A percentile compares a stretch with the other conserved stretches of the same genome.
These are phyloP conservation scores for Monochamus saltuarius DNA, from an alignment of 1,140 invertebrate species.

Conservation along the genomic window DNA sequence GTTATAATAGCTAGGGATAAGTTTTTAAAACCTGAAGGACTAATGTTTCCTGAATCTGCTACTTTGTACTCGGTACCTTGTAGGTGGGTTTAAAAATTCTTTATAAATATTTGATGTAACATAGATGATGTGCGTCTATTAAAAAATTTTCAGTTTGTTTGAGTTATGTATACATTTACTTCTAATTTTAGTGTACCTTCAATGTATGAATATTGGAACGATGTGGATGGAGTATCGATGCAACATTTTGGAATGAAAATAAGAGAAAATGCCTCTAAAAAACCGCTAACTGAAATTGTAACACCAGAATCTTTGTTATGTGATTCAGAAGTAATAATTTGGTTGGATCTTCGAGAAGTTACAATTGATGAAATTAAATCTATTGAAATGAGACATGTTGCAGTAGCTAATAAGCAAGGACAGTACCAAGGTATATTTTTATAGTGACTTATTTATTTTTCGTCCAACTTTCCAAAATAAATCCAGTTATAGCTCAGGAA, in stretches of 20 bases:
- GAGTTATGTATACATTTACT: background rate
- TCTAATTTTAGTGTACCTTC: constrained; percentile 58
- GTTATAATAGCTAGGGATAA: constrained; percentile 89
- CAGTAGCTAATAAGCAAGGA: constrained; percentile 59
- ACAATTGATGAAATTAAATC: constrained; percentile 54
- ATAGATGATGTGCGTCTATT: constrained; percentile 12
- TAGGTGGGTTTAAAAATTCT: constrained; percentile 48
- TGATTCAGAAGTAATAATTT: constrained; percentile 57
- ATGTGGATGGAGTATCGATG: constrained; percentile 61
- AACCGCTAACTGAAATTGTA: constrained; percentile 55
- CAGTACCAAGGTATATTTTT: constrained; percentile 63
- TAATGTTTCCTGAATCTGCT: constrained; percentile 64
- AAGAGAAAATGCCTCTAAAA: constrained; percentile 54
- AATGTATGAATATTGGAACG: constrained; percentile 62
- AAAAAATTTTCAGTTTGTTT: constrained; percentile 1
- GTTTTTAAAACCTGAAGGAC: constrained; percentile 79
- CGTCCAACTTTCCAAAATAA: too few relatives aligned
- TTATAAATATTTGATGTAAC: constrained; percentile 2
- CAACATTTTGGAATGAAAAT: constrained; percentile 54
- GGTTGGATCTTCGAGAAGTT: constrained; percentile 61
- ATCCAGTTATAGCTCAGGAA: too few relatives aligned
- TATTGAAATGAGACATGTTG: constrained; percentile 51
- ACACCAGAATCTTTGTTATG: constrained; percentile 56
- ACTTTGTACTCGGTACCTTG: constrained; percentile 68
- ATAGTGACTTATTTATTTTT: too few relatives aligned